These are phyloP conservation scores for Mastomys coucha DNA, from an alignment of 2,113 vertebrate genomes.

Conservation along the genomic window DNA sequence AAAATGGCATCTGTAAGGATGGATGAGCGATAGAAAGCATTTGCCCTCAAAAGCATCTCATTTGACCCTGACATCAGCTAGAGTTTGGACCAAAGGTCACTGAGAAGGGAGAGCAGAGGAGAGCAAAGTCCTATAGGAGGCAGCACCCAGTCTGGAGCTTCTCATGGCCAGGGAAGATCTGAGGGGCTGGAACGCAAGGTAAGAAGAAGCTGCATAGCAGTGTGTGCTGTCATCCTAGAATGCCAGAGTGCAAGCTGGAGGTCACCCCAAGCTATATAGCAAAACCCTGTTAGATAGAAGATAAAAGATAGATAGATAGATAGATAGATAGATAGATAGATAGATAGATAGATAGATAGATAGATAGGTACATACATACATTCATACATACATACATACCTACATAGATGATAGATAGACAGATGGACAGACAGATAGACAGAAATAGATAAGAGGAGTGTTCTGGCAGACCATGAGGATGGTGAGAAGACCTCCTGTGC, in stretches of 20 bases:
- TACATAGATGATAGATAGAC: neutral
- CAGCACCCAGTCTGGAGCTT: neutral
- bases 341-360: neutral
- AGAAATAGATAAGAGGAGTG: neutral
- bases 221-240: neutral
- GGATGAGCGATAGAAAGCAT: neutral
- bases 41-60: neutral
- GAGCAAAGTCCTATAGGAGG: neutral
- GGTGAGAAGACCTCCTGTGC: neutral
- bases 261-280: neutral
- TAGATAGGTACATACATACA: too few species aligned
- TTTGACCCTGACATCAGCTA: neutral
- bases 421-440: fast-evolving
- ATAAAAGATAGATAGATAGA: neutral
- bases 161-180: neutral
- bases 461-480: neutral
- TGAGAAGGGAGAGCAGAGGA: slow-evolving; percentile 15
- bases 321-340: neutral
- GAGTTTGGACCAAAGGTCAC: neutral
- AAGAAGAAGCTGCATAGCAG: neutral
- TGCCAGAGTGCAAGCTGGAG: neutral
- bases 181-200: neutral
- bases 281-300: neutral
- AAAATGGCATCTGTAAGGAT: slow-evolving; percentile 4
- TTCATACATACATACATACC: neutral